Evolutionary conservation across 1,140 invertebrate genomes (phyloP).

Genomic region (Thaumatotibia leucotreta): DNA sequence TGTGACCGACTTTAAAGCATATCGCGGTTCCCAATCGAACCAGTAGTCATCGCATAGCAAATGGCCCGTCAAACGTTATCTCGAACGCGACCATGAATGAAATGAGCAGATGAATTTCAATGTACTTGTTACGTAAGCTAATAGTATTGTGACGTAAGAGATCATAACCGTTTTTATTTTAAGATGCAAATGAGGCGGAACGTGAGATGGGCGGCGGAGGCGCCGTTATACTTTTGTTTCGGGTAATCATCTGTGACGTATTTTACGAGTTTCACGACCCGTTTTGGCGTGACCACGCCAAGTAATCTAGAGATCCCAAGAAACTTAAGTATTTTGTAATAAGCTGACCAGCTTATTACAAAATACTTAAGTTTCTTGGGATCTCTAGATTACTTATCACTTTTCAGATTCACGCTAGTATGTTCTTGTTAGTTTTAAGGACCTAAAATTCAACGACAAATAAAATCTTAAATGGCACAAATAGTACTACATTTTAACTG

Average conservation of each 20-base stretch:
- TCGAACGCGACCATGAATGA: background rate
- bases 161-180: slow-evolving; percentile 30
- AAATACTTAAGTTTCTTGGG: no score
- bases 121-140: background rate
- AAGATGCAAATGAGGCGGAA: slow-evolving; percentile 35
- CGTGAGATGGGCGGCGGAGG: slow-evolving; percentile 10
- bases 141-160: slow-evolving; percentile 27
- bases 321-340: no score
- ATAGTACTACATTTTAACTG: no score
- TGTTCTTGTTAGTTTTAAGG: no score
- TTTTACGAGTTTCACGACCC: background rate
- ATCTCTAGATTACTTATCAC: no score
- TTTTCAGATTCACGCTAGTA: no score
- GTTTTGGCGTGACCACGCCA: background rate
- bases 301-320: background rate
- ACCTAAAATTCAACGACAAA: no score
- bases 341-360: no score
- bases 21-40: background rate
- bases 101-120: slow-evolving; percentile 11
- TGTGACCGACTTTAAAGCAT: slow-evolving; percentile 8
- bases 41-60: slow-evolving; percentile 9
- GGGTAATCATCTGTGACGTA: slow-evolving; percentile 10
- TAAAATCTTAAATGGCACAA: no score
- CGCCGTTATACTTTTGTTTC: slow-evolving; percentile 12
- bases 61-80: slow-evolving; percentile 2